A percentile compares a stretch with the other conserved stretches of the same genome.
These are phyloP conservation scores for Sipha flava DNA, from an alignment of 1,140 invertebrate genomes.

Conservation along the genomic window DNA sequence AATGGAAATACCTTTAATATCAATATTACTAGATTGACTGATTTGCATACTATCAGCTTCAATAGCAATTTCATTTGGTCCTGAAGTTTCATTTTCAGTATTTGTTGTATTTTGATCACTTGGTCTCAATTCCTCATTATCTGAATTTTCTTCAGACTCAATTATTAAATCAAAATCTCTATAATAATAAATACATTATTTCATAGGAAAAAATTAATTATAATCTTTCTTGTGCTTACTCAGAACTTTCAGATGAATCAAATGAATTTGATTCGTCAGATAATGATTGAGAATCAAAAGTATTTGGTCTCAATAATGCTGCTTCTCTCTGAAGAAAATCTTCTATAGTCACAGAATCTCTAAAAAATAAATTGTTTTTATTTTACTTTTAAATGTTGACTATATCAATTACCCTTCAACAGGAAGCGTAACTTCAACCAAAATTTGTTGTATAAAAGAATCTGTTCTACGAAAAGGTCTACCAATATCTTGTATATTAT, in stretches of 20 bases:
- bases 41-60: neutral
- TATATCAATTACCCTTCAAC: neutral
- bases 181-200: neutral
- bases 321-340: neutral
- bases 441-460: conserved; percentile 18
- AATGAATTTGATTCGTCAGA: neutral
- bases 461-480: conserved; percentile 48
- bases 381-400: neutral
- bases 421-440: neutral
- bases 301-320: neutral
- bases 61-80: neutral
- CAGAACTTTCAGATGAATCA: neutral
- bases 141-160: neutral
- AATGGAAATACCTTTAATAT: neutral
- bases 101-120: neutral
- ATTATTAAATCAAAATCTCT: neutral
- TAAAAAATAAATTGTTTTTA: neutral
- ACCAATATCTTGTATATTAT: conserved; percentile 51
- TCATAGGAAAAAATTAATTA: neutral
- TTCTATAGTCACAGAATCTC: neutral
- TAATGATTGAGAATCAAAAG: neutral
- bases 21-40: neutral
- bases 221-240: neutral
- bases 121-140: neutral
- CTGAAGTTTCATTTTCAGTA: neutral